A percentile compares a stretch with the other conserved stretches of the same genome.
These are phyloP conservation scores for Puffinus mauretanicus DNA, from an alignment of 2,113 vertebrate genomes.

Conservation along the genomic window DNA sequence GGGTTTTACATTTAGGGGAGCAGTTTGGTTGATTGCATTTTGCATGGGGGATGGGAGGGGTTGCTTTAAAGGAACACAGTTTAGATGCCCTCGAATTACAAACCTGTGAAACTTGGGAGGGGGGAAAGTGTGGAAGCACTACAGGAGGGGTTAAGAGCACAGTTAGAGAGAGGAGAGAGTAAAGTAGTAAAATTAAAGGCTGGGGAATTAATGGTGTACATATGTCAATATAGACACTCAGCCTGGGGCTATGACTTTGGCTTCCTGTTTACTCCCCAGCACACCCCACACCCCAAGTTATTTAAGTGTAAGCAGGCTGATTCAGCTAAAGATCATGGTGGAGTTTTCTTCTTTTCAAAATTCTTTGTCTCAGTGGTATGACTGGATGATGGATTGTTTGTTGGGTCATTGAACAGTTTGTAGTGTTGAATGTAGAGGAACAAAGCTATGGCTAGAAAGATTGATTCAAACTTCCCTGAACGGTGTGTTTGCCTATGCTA, in stretches of 20 bases:
- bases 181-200: background rate
- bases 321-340: background rate
- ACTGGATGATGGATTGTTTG: background rate
- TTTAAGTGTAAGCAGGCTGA: background rate
- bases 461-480: background rate
- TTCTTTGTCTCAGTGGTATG: background rate
- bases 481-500: fast-evolving
- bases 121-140: background rate
- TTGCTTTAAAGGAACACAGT: background rate
- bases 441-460: background rate
- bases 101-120: background rate
- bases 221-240: background rate
- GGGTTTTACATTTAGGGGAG: background rate
- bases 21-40: background rate
- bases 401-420: background rate
- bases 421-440: background rate
- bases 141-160: background rate
- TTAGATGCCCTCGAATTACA: background rate
- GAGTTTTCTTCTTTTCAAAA: background rate
- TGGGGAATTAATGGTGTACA: background rate
- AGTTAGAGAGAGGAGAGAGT: background rate
- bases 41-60: fast-evolving
- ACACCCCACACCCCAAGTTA: background rate
- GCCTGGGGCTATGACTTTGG: background rate
- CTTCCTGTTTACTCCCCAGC: background rate